Percentiles rank a stretch among this genome's conserved stretches.
Evolutionary conservation across 2,797 vertebrate genomes (phyloP).

Genomic region (Phataginus tricuspis): DNA sequence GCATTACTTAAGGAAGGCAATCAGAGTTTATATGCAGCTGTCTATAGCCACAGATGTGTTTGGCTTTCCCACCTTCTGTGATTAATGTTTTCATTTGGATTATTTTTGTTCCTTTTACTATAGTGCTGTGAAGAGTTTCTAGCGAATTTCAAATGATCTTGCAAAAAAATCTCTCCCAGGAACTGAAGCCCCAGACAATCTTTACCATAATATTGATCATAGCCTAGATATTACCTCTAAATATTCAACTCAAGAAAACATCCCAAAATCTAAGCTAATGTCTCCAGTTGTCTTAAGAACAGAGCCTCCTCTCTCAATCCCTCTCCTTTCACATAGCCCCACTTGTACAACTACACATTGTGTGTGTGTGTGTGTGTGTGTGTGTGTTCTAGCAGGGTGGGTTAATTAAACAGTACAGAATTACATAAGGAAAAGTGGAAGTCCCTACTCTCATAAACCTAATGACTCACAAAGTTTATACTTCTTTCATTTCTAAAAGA

Average conservation of each 20-base stretch:
- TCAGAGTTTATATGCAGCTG: conserved; percentile 72
- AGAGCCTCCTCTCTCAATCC: background rate
- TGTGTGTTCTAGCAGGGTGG: background rate
- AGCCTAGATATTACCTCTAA: background rate
- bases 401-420: background rate
- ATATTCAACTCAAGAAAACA: background rate
- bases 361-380: background rate
- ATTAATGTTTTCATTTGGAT: conserved; percentile 72
- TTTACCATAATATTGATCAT: conserved; percentile 14
- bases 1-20: conserved; percentile 74
- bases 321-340: background rate
- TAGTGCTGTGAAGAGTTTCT: conserved; percentile 47
- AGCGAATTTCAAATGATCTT: conserved; percentile 50
- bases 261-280: background rate
- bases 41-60: conserved; percentile 70
- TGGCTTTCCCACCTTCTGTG: conserved; percentile 76
- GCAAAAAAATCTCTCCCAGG: conserved; percentile 36
- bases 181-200: background rate
- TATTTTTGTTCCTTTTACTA: conserved; percentile 50
- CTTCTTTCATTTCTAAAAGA: background rate
- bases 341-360: background rate
- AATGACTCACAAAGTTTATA: background rate
- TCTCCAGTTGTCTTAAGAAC: background rate
- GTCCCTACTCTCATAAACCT: background rate
- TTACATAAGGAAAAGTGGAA: background rate